A percentile compares a stretch with the other conserved stretches of the same genome.
Evolutionary conservation across 2,113 vertebrate genomes (phyloP).

Genomic region (Pachyramphus minor): DNA sequence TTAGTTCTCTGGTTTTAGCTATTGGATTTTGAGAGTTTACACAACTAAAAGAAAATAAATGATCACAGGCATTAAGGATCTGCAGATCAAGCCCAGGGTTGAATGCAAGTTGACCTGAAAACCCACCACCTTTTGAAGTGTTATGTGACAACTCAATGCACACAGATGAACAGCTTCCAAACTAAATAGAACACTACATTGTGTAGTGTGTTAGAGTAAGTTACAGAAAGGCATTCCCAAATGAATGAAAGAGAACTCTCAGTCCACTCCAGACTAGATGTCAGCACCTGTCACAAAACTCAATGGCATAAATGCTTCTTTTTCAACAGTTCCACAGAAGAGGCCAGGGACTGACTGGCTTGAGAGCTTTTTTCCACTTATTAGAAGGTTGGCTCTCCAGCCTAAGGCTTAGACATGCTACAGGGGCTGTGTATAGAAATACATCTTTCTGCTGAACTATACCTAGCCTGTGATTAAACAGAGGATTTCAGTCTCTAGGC

Average conservation of each 20-base stretch:
- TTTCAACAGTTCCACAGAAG: neutral
- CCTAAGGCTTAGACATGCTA: neutral
- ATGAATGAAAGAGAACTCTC: neutral
- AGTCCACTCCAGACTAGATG: neutral
- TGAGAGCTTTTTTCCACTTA: neutral
- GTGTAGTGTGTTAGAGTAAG: neutral
- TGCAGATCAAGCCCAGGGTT: neutral
- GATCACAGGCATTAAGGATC: neutral
- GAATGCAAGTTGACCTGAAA: neutral
- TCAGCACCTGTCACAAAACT: neutral
- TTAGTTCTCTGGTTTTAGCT: neutral
- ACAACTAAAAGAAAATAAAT: neutral
- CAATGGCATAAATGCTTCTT: neutral
- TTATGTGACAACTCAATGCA: neutral
- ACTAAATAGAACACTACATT: neutral
- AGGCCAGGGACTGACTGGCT: neutral
- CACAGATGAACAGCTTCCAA: neutral
- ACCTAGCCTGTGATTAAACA: slow-evolving; percentile 47
- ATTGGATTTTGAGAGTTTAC: neutral
- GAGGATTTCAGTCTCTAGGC: slow-evolving; percentile 47
- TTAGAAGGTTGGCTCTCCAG: neutral
- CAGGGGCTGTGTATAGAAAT: neutral
- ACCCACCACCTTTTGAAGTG: neutral
- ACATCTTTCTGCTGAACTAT: neutral
- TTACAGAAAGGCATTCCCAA: neutral